phyloP scores from a whole-genome alignment of 2,113 vertebrate genomes.

The Corythoichthys intestinalis region DNA sequence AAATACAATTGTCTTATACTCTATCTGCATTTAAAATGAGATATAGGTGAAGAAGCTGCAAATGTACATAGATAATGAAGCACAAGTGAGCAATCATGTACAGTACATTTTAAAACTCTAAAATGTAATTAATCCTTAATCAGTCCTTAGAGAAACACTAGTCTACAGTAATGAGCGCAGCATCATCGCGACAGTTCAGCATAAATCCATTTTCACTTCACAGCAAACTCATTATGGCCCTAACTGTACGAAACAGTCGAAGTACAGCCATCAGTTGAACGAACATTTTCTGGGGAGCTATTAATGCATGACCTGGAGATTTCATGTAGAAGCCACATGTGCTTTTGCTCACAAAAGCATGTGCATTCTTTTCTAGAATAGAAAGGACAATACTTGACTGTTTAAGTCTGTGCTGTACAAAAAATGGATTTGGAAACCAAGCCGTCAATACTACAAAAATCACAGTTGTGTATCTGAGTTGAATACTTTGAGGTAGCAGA shows the following conservation, averaged over 20 bases:
- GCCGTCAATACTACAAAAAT: slow-evolving; percentile 37
- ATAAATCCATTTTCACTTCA: slow-evolving; percentile 42
- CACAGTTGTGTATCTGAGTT: slow-evolving; percentile 23
- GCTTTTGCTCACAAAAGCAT: slow-evolving; percentile 35
- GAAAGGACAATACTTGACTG: slow-evolving; percentile 11
- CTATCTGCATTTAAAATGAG: slow-evolving; percentile 38
- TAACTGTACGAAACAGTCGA: slow-evolving; percentile 29
- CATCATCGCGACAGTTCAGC: slow-evolving; percentile 53
- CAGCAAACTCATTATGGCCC: slow-evolving; percentile 38
- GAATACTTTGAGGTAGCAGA: slow-evolving; percentile 1
- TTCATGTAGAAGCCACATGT: slow-evolving; percentile 23
- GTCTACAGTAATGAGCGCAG: slow-evolving; percentile 62
- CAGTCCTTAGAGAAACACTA: slow-evolving; percentile 57
- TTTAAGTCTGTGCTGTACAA: slow-evolving; percentile 12
- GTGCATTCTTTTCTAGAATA: slow-evolving; percentile 26
- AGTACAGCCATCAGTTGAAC: slow-evolving; percentile 20
- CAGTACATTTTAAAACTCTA: slow-evolving; percentile 51
- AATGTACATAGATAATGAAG: slow-evolving; percentile 48
- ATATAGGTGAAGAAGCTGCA: slow-evolving; percentile 37
- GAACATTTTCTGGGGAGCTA: slow-evolving; percentile 8
- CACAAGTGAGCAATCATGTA: slow-evolving; percentile 36
- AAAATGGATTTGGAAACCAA: slow-evolving; percentile 45
- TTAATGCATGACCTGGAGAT: no score
- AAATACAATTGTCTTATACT: not conserved
- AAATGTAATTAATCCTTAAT: slow-evolving; percentile 63